phyloP scores from a whole-genome alignment of 1,140 invertebrate species.

The Drosophila serrata region DNA sequence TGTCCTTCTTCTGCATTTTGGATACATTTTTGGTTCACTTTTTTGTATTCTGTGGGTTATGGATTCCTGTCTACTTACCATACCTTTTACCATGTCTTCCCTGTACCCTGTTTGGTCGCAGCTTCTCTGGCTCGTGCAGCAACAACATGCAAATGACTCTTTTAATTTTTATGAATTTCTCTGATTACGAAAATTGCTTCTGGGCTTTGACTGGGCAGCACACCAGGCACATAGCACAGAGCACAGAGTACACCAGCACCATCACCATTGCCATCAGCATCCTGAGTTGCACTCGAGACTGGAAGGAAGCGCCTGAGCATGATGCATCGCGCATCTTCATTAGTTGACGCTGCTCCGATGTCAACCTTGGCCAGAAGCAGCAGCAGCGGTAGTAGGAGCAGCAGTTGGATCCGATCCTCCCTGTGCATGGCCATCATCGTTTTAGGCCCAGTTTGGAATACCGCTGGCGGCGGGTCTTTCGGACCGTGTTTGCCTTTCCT shows the following conservation, averaged over 20 bases:
- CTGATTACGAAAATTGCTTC: constrained; percentile 84
- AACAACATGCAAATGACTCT: constrained; percentile 83
- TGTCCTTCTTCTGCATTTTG: neutral
- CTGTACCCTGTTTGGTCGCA: constrained; percentile 24
- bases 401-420: neutral
- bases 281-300: constrained; percentile 24
- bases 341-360: constrained; percentile 78
- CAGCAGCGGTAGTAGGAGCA: neutral
- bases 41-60: neutral
- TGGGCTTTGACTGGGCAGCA: constrained; percentile 68
- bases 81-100: neutral
- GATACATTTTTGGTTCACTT: neutral
- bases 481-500: constrained; percentile 75
- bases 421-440: constrained; percentile 65
- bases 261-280: constrained; percentile 1
- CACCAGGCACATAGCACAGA: constrained; percentile 7
- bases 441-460: constrained; percentile 74
- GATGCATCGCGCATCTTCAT: constrained; percentile 83
- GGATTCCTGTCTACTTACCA: neutral
- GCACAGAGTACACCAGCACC: neutral
- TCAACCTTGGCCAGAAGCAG: constrained; percentile 44
- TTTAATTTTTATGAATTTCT: constrained; percentile 84
- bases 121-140: constrained; percentile 27
- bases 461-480: constrained; percentile 58
- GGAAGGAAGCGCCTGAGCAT: constrained; percentile 67